phyloP scores from a whole-genome alignment of 1,140 invertebrate genomes.

The Bombus haemorrhoidalis region DNA sequence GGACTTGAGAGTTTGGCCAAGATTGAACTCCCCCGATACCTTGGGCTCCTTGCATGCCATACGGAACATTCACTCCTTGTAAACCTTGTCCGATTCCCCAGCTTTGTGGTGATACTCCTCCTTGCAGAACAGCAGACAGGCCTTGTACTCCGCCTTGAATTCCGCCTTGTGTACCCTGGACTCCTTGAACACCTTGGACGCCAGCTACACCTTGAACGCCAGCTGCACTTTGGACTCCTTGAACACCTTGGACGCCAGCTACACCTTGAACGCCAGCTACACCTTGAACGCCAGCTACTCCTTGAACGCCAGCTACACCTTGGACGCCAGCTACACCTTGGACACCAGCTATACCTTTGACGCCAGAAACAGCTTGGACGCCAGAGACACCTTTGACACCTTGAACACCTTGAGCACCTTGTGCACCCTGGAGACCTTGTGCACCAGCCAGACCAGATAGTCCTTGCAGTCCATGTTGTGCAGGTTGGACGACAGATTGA shows the following conservation, averaged over 20 bases:
- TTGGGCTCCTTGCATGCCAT: not conserved
- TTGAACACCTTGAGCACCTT: not conserved
- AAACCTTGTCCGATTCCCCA: slow-evolving; percentile 15
- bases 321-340: not conserved
- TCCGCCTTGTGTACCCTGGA: no score
- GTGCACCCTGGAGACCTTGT: not conserved
- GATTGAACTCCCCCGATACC: not conserved
- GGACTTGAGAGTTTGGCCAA: slow-evolving; percentile 4
- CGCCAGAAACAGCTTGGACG: not conserved
- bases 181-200: no score
- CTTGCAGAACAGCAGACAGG: not conserved
- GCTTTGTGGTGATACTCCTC: not conserved
- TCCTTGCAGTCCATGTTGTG: not conserved
- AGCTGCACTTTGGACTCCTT: no score
- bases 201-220: no score
- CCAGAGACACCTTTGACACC: not conserved
- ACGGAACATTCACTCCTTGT: not conserved
- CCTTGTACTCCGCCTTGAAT: no score
- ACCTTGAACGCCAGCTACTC: not conserved
- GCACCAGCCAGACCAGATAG: not conserved
- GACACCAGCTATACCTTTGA: not conserved
- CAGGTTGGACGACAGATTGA: slow-evolving; percentile 28
- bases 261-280: not conserved
- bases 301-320: not conserved
- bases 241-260: no score